Evolutionary conservation across 2,888 invertebrate species (phyloP).

Genomic region (Chelonus formosanus): DNA sequence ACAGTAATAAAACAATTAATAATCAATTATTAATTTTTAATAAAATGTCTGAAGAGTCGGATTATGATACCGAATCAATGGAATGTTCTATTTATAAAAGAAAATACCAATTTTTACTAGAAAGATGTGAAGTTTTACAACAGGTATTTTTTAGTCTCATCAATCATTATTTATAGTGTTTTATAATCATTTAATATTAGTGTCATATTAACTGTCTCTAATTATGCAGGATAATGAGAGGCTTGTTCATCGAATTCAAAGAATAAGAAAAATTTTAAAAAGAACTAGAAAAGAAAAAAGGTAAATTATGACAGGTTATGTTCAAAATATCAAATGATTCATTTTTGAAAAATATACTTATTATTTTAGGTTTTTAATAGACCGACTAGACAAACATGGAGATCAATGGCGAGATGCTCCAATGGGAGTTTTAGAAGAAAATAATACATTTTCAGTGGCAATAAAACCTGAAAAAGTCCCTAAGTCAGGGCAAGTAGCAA

Average conservation of each 20-base stretch:
- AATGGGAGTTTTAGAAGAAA: slow-evolving; percentile 68
- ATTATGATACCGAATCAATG: slow-evolving; percentile 68
- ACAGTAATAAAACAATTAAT: background rate
- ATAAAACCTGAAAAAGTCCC: slow-evolving; percentile 56
- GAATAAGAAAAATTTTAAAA: slow-evolving; percentile 75
- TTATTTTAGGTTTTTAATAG: slow-evolving; percentile 70
- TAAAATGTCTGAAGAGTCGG: slow-evolving; percentile 70
- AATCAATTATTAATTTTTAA: background rate
- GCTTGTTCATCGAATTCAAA: slow-evolving; percentile 75
- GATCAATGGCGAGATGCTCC: slow-evolving; percentile 75
- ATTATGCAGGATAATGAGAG: slow-evolving; percentile 74
- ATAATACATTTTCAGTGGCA: slow-evolving; percentile 57
- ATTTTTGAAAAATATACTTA: background rate
- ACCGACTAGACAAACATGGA: slow-evolving; percentile 75
- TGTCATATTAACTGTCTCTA: slow-evolving; percentile 2
- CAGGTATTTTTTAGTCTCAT: slow-evolving; percentile 61
- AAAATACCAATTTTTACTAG: slow-evolving; percentile 77
- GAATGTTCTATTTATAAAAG: slow-evolving; percentile 77
- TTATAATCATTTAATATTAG: background rate
- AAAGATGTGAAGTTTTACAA: slow-evolving; percentile 79
- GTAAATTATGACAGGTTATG: slow-evolving; percentile 53
- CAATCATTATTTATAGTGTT: slow-evolving; percentile 5
- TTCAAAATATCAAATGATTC: slow-evolving; percentile 47
- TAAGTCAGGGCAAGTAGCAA: slow-evolving; percentile 45
- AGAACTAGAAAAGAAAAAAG: slow-evolving; percentile 74